Percentiles rank a stretch among this genome's conserved stretches.
Evolutionary conservation across 2,888 invertebrate genomes (phyloP).

Genomic region (Archips xylosteana): DNA sequence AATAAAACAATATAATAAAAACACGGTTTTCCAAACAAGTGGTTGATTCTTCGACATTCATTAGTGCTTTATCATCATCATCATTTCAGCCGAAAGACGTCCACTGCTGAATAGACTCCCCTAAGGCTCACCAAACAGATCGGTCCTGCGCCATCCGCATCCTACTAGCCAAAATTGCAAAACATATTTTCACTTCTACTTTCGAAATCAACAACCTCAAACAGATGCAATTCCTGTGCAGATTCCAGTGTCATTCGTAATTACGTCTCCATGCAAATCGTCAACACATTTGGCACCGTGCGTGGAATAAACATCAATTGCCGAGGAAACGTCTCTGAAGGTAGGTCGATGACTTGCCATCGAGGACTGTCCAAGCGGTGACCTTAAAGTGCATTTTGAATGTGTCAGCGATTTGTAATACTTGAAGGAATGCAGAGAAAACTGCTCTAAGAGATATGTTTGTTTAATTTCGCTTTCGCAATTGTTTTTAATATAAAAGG

Average conservation of each 20-base stretch:
- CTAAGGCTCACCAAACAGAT: too few species aligned
- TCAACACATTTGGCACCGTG: constrained; percentile 9
- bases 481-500: not conserved
- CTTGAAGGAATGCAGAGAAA: not conserved
- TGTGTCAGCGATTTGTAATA: constrained; percentile 1
- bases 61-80: too few species aligned
- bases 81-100: too few species aligned
- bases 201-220: not conserved
- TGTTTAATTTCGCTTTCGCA: not conserved
- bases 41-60: too few species aligned
- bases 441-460: not conserved
- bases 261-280: not conserved
- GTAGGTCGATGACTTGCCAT: constrained; percentile 30
- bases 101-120: too few species aligned
- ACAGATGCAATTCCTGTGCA: not conserved
- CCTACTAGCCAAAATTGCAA: too few species aligned
- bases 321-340: constrained; percentile 10
- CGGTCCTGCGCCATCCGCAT: too few species aligned
- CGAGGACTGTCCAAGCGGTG: not conserved
- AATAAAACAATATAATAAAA: too few species aligned
- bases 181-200: too few species aligned
- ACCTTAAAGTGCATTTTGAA: not conserved
- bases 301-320: constrained; percentile 24
- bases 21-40: too few species aligned
- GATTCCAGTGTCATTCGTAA: not conserved